Percentiles rank a stretch among this genome's conserved stretches.
Evolutionary conservation across 2,888 invertebrate genomes (phyloP).

Genomic region (Anorthoa munda): DNA sequence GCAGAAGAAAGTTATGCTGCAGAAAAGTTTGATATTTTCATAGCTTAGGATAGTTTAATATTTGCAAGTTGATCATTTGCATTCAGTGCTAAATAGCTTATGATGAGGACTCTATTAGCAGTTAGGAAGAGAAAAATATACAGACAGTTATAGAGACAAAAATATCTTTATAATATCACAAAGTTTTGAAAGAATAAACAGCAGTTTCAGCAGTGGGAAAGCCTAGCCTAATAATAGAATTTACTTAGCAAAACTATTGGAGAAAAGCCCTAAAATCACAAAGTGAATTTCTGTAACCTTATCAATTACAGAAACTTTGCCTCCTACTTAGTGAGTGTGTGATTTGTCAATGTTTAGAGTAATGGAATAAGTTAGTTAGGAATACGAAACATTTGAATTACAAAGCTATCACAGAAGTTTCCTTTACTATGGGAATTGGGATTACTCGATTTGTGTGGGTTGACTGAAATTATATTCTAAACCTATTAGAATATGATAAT

Average conservation of each 20-base stretch:
- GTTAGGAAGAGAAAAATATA: too few relatives aligned
- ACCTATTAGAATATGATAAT: background rate
- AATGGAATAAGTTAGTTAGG: conserved; percentile 19
- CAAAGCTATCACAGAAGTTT: conserved; percentile 33
- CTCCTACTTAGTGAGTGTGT: conserved; percentile 4
- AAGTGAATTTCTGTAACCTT: conserved; percentile 40
- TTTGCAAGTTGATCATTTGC: conserved; percentile 12
- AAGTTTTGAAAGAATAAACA: conserved; percentile 1
- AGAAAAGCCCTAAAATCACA: conserved; percentile 22
- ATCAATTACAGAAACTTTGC: conserved; percentile 11
- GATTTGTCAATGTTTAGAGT: conserved; percentile 40
- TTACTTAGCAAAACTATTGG: conserved; percentile 3
- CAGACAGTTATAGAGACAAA: background rate
- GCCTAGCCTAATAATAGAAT: conserved; percentile 13
- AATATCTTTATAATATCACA: background rate
- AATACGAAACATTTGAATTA: conserved; percentile 28
- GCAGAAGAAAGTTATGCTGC: conserved; percentile 28
- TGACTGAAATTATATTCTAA: conserved; percentile 17
- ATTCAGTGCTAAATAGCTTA: background rate
- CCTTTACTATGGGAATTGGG: conserved; percentile 1
- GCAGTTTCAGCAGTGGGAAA: background rate
- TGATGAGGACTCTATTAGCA: background rate
- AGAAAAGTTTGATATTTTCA: conserved; percentile 28
- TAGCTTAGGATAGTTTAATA: too few relatives aligned
- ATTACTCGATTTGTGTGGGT: conserved; percentile 14